A percentile compares a stretch with the other conserved stretches of the same genome.
These are phyloP conservation scores for Gymnopithys bicolor DNA, from an alignment of 2,797 vertebrate genomes.

Conservation along the genomic window DNA sequence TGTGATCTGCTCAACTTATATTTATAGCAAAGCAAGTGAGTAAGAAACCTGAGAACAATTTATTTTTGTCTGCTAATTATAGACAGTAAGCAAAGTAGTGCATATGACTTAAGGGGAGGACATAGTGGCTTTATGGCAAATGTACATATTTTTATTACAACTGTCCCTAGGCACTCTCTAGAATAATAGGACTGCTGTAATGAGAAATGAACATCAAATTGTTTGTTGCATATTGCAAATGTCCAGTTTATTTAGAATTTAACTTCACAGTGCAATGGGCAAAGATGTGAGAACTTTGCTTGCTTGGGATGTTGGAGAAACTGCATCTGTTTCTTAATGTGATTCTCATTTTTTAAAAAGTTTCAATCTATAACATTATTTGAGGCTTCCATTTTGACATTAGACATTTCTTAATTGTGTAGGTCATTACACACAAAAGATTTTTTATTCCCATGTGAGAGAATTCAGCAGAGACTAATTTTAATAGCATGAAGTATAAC, in stretches of 20 bases:
- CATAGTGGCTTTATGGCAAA: neutral
- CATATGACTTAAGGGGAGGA: conserved; percentile 28
- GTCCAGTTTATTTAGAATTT: conserved; percentile 3
- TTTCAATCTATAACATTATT: neutral
- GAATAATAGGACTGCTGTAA: neutral
- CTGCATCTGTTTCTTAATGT: neutral
- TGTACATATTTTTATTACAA: neutral
- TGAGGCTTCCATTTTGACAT: conserved; percentile 23
- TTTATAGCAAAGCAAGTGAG: conserved; percentile 26
- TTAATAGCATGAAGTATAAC: conserved; percentile 45
- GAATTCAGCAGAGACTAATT: conserved; percentile 44
- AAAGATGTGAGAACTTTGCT: neutral
- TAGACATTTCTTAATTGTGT: conserved; percentile 37
- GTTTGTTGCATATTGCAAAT: neutral
- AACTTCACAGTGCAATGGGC: neutral
- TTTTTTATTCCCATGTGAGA: conserved; percentile 29
- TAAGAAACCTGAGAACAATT: conserved; percentile 15
- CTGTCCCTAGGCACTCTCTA: neutral
- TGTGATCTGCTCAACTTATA: conserved; percentile 11
- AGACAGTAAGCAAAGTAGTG: neutral
- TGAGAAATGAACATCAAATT: neutral
- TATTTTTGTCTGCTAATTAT: conserved; percentile 6
- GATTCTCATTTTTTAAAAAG: neutral
- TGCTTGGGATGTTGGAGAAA: neutral
- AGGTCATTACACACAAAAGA: conserved; percentile 5